Evolutionary conservation across 2,797 vertebrate genomes (phyloP).

Genomic region (Leontocebus nigricollis): DNA sequence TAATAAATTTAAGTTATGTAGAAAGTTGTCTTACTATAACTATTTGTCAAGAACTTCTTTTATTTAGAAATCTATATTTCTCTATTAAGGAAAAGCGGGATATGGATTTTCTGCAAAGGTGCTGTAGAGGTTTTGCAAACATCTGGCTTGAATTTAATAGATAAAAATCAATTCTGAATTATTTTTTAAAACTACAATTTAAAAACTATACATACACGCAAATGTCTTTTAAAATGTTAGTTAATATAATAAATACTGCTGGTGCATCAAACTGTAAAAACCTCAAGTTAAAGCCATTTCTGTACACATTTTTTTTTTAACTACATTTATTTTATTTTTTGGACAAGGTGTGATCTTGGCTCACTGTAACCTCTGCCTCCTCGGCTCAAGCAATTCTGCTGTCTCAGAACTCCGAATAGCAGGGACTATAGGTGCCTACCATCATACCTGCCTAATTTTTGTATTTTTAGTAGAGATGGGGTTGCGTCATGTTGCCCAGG

Average conservation of each 20-base stretch:
- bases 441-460: not conserved
- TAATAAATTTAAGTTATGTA: not conserved
- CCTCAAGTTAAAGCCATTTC: not conserved
- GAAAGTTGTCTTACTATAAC: conserved; percentile 1
- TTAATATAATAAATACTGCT: not conserved
- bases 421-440: not conserved
- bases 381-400: not conserved
- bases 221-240: not conserved
- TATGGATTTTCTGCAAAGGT: not conserved
- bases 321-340: not conserved
- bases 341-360: not conserved
- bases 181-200: not conserved
- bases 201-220: not conserved
- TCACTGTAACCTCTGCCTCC: not conserved
- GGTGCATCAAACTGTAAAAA: not conserved
- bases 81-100: not conserved
- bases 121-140: not conserved
- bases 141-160: not conserved
- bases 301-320: not conserved
- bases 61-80: not conserved
- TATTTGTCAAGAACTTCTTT: not conserved
- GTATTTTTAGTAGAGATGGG: not conserved
- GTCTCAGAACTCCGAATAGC: not conserved
- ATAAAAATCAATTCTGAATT: not conserved
- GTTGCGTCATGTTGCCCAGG: not conserved